Evolutionary conservation across 2,797 vertebrate genomes (phyloP).

Genomic region (Tolypeutes matacus): DNA sequence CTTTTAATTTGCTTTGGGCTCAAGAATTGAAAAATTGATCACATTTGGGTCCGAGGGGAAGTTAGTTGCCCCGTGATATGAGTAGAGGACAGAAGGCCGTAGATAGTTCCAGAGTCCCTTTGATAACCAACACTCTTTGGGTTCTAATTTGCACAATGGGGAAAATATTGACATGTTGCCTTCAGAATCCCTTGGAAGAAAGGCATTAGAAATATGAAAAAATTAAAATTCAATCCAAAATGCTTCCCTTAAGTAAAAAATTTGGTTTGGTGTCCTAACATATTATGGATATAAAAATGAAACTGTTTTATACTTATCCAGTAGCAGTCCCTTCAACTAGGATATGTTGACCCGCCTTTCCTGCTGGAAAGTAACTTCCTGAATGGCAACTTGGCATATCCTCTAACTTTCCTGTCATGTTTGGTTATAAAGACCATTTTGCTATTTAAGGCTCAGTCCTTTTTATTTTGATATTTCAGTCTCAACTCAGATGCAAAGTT

Average conservation of each 20-base stretch:
- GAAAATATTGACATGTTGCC: conserved; percentile 37
- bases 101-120: neutral
- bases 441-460: conserved; percentile 15
- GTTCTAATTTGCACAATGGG: conserved; percentile 66
- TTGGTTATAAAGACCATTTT: conserved; percentile 24
- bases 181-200: conserved; percentile 63
- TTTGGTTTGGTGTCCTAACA: conserved; percentile 60
- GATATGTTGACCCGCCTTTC: neutral
- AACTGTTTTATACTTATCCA: conserved; percentile 3
- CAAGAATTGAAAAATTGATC: conserved; percentile 67
- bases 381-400: neutral
- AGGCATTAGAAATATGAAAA: conserved; percentile 68
- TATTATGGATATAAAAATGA: conserved; percentile 37
- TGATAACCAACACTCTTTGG: neutral
- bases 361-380: conserved; percentile 20
- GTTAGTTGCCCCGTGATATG: conserved; percentile 18
- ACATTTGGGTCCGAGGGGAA: conserved; percentile 72
- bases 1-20: conserved; percentile 79
- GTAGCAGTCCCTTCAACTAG: neutral
- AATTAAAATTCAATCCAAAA: conserved; percentile 50
- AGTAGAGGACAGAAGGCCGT: conserved; percentile 63
- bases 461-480: conserved; percentile 27
- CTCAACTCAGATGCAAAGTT: neutral
- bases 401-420: conserved; percentile 26
- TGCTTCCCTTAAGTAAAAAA: conserved; percentile 65